phyloP scores from a whole-genome alignment of 2,888 invertebrate species.

The Xanthia togata region DNA sequence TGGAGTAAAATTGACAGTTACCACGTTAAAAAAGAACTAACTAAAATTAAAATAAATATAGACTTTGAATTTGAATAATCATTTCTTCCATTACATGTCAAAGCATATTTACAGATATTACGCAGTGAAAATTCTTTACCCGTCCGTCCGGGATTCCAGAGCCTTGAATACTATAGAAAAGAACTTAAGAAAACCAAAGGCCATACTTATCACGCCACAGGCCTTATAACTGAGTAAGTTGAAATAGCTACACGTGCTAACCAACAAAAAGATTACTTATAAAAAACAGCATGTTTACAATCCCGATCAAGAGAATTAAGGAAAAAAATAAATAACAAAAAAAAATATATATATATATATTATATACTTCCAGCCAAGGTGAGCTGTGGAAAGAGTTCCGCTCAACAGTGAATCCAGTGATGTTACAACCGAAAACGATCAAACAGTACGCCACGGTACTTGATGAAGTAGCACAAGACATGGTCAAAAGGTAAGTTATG shows the following conservation, averaged over 20 bases:
- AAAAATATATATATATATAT: too few relatives aligned
- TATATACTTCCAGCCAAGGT: constrained; percentile 19
- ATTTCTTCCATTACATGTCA: background rate
- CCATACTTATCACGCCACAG: constrained; percentile 30
- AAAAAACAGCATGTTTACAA: background rate
- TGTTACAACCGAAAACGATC: constrained; percentile 93
- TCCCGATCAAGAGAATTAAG: background rate
- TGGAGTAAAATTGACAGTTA: too few relatives aligned
- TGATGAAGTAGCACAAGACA: constrained; percentile 92
- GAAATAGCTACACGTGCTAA: background rate
- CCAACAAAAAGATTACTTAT: background rate
- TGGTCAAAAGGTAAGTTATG: constrained; percentile 90
- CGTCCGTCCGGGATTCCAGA: constrained; percentile 75
- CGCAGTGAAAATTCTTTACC: constrained; percentile 79
- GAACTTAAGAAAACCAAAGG: constrained; percentile 62
- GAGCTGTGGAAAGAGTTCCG: constrained; percentile 93
- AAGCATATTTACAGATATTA: constrained; percentile 70
- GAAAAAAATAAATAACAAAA: too few relatives aligned
- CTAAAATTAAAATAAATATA: constrained; percentile 57
- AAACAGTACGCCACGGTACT: constrained; percentile 92
- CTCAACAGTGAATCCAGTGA: constrained; percentile 93
- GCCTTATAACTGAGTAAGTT: constrained; percentile 63
- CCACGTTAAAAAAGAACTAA: too few relatives aligned
- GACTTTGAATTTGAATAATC: background rate
- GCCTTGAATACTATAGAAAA: constrained; percentile 77